phyloP scores from a whole-genome alignment of 2,888 invertebrate genomes.

The Volucella inflata region DNA sequence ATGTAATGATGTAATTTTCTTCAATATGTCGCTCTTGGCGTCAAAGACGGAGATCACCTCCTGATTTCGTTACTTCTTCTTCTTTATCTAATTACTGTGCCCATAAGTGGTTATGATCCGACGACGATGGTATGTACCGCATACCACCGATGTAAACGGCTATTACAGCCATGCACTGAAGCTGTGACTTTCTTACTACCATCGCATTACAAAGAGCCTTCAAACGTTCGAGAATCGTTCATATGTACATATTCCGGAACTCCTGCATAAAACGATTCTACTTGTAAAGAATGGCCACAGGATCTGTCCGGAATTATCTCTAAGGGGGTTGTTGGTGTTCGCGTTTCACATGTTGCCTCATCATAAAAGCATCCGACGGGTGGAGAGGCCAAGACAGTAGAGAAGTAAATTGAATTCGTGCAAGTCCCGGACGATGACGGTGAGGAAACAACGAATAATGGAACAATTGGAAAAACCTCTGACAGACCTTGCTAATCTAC shows the following conservation, averaged over 20 bases:
- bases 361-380: slow-evolving; percentile 14
- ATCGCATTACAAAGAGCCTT: slow-evolving; percentile 57
- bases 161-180: slow-evolving; percentile 21
- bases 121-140: slow-evolving; percentile 39
- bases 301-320: slow-evolving; percentile 50
- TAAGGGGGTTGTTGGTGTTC: slow-evolving; percentile 45
- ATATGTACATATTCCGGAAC: background rate
- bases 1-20: slow-evolving; percentile 74
- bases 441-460: slow-evolving; percentile 1
- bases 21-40: slow-evolving; percentile 61
- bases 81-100: slow-evolving; percentile 65
- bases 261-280: background rate
- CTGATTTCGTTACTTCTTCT: slow-evolving; percentile 2
- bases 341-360: slow-evolving; percentile 47
- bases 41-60: slow-evolving; percentile 44
- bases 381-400: slow-evolving; percentile 7
- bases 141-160: slow-evolving; percentile 21
- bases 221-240: slow-evolving; percentile 28
- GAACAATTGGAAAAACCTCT: slow-evolving; percentile 3
- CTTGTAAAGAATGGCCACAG: slow-evolving; percentile 19
- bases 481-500: background rate
- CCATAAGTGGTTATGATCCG: slow-evolving; percentile 70
- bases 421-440: slow-evolving; percentile 2
- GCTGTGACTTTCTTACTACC: slow-evolving; percentile 41
- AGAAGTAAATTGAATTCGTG: slow-evolving; percentile 66